Percentiles rank a stretch among this genome's conserved stretches.
Conservation (phyloP, 2,797 vertebrate genomes). For the Gastrophryne carolinensis region DNA sequence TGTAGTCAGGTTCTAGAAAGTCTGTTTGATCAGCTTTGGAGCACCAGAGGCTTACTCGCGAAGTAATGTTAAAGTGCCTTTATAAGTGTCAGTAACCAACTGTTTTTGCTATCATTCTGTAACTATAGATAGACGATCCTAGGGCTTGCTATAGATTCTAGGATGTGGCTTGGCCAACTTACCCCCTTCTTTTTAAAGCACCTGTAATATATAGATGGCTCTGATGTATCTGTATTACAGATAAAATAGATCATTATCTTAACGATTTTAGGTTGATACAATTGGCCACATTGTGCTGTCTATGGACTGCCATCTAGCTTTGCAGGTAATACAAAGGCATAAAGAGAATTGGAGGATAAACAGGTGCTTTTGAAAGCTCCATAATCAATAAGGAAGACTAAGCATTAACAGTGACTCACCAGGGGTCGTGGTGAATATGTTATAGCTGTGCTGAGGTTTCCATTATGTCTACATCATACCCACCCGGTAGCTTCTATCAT, state of each 20-base stretch:
- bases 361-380: not conserved
- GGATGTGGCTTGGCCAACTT: too few species aligned
- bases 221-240: too few species aligned
- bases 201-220: too few species aligned
- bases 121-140: too few species aligned
- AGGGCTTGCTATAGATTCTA: too few species aligned
- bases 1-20: not conserved
- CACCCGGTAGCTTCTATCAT: not conserved
- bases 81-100: not conserved
- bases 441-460: not conserved
- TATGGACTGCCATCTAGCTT: too few species aligned
- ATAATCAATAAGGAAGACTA: not conserved
- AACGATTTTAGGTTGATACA: too few species aligned
- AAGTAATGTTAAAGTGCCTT: not conserved
- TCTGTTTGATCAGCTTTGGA: not conserved
- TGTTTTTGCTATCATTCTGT: not conserved
- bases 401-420: conserved; percentile 8
- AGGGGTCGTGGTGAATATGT: not conserved
- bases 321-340: not conserved
- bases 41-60: not conserved
- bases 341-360: too few species aligned
- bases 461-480: conserved; percentile 9
- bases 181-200: too few species aligned
- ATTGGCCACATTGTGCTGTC: too few species aligned
- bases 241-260: too few species aligned